Conservation (phyloP, 2,888 invertebrate species). For the Catocala nupta region DNA sequence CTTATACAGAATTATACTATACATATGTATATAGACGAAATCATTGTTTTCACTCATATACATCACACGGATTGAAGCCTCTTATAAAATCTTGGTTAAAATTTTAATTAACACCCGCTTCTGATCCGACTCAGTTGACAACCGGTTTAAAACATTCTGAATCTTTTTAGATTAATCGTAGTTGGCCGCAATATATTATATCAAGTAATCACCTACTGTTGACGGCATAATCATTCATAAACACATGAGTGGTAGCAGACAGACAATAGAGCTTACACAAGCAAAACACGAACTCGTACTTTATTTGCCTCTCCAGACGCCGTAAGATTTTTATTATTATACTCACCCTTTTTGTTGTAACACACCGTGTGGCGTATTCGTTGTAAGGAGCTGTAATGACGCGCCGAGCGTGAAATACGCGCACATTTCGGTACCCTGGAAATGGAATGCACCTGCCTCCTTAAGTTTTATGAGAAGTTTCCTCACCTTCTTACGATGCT, state of each 20-base stretch:
- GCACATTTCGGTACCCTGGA: conserved; percentile 81
- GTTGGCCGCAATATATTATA: neutral
- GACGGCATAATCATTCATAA: conserved; percentile 45
- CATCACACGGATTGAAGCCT: no score
- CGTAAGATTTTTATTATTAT: conserved; percentile 84
- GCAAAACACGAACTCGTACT: conserved; percentile 65
- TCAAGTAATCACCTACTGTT: neutral
- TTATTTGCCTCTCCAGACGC: conserved; percentile 66
- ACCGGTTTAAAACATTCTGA: no score
- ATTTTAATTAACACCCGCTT: no score
- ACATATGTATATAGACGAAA: no score
- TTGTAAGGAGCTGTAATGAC: conserved; percentile 77
- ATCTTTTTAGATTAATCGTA: no score
- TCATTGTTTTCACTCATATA: no score
- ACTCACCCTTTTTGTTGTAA: conserved; percentile 77
- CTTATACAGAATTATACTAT: no score
- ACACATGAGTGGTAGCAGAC: conserved; percentile 44
- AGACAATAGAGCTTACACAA: conserved; percentile 55
- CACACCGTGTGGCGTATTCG: conserved; percentile 67
- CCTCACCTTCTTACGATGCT: conserved; percentile 83
- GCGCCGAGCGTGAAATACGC: conserved; percentile 84
- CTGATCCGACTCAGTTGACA: no score
- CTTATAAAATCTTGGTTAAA: no score
- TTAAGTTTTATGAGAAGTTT: conserved; percentile 86
- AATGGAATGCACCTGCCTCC: conserved; percentile 87